Evolutionary conservation across 2,888 invertebrate genomes (phyloP).

Genomic region (Eupithecia centaureata): DNA sequence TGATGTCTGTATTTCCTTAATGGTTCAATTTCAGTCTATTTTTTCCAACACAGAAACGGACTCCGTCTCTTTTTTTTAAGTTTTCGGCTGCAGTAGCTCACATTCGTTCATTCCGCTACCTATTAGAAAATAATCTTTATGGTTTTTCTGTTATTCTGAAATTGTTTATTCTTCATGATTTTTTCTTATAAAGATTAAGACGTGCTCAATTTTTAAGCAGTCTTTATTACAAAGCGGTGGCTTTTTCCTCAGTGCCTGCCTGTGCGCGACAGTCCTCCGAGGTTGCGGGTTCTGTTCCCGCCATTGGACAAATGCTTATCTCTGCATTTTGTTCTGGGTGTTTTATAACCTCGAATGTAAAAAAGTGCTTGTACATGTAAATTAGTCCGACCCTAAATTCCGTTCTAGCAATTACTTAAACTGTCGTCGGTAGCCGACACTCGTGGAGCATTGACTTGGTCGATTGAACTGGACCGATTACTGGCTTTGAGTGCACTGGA

Average conservation of each 20-base stretch:
- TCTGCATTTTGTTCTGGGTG: too few relatives aligned
- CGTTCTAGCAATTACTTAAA: neutral
- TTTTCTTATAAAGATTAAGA: too few relatives aligned
- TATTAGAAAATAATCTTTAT: neutral
- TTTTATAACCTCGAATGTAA: too few relatives aligned
- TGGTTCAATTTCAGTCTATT: neutral
- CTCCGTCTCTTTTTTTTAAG: neutral
- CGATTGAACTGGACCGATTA: neutral
- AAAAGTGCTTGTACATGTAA: neutral
- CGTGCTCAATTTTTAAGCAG: too few relatives aligned
- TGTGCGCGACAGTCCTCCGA: too few relatives aligned
- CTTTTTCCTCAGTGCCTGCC: too few relatives aligned
- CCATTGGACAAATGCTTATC: too few relatives aligned
- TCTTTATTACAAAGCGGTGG: too few relatives aligned
- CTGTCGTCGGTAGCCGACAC: neutral
- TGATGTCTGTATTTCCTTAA: too few relatives aligned
- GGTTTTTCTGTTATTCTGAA: neutral
- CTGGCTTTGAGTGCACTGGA: neutral
- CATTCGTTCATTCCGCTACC: neutral
- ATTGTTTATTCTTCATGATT: neutral
- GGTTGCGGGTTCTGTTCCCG: too few relatives aligned
- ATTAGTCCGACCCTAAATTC: neutral
- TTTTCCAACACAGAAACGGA: neutral
- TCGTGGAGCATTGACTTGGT: neutral
- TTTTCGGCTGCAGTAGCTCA: neutral